Base-by-base conservation (phyloP, 1,140 invertebrate species). In the Phenacoccus solenopsis region DNA sequence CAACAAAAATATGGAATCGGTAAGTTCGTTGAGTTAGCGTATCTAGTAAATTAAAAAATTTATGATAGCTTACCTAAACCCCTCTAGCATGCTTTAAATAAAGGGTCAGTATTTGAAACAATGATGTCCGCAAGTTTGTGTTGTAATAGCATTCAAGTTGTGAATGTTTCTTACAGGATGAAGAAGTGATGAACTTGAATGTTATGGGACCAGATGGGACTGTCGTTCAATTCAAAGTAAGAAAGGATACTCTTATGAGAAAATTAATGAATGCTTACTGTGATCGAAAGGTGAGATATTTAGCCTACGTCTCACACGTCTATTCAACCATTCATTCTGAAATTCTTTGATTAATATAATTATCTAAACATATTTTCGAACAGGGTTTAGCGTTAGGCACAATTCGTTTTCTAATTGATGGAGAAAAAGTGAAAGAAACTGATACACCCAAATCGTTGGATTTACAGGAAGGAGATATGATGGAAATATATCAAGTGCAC, bases 231-330 rank as follows among this genome's bases (percentile, higher is more conserved):
- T 96, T 97, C 78, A 97, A 96, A 84, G 96, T 96, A 73, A 96
- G 96, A 80, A 94, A 93, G 81, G 91, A 94, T 79, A 96, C 93
- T 75, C 91, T 92, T 21, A 82, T 96, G 69, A 85, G 90, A 73
- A 97, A 96, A 81, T 80, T 96, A 59, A 96, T 97, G 93, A 92
- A 90, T 78, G 92, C 93, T 16, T 97, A 97, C 78, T 96, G 93
- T 81, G 91, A 95, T 80, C 84, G 93, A 85, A 89, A 90, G 74
- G 91, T 93, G 85, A 89, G 88, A 16, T 70, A 5, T 70, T 68
- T n/a, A n/a, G n/a, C n/a, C n/a, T n/a, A n/a, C n/a, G 28, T 9
- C 64, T 61, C 64, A 22, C 22, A 20, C 9, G 24, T 22, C 20
- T 69, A 24, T 67, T 71, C 22, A 16, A 27, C 68, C n/a, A n/a